Evolutionary conservation across 2,113 vertebrate species (phyloP).

Genomic region (Murina feae): DNA sequence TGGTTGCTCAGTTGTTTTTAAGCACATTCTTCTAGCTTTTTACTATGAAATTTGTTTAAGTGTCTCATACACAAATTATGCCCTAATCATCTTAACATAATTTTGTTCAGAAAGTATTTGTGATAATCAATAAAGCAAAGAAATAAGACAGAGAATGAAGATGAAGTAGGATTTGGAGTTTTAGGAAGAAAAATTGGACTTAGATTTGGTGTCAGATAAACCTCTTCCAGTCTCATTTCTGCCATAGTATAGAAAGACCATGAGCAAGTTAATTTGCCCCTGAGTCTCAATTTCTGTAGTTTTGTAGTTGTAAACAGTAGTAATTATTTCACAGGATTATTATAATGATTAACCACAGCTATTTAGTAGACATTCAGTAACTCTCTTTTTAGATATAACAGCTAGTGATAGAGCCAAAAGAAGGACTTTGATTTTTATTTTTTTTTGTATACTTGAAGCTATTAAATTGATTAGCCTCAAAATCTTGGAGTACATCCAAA

Average conservation of each 20-base stretch:
- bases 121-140: neutral
- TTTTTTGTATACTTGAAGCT: neutral
- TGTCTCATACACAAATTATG: neutral
- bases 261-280: neutral
- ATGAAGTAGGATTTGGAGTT: neutral
- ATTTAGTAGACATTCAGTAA: neutral
- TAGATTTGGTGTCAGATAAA: neutral
- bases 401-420: neutral
- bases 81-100: neutral
- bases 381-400: neutral
- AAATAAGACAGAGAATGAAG: neutral
- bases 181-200: neutral
- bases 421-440: neutral
- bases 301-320: neutral
- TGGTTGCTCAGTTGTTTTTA: neutral
- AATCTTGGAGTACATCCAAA: neutral
- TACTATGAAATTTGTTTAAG: neutral
- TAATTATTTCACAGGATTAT: neutral
- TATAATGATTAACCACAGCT: neutral
- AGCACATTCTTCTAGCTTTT: neutral
- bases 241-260: neutral
- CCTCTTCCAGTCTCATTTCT: neutral
- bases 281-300: neutral
- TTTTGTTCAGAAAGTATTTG: constrained; percentile 1
- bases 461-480: neutral